phyloP scores from a whole-genome alignment of 2,113 vertebrate genomes.

The Pseudopipra pipra region DNA sequence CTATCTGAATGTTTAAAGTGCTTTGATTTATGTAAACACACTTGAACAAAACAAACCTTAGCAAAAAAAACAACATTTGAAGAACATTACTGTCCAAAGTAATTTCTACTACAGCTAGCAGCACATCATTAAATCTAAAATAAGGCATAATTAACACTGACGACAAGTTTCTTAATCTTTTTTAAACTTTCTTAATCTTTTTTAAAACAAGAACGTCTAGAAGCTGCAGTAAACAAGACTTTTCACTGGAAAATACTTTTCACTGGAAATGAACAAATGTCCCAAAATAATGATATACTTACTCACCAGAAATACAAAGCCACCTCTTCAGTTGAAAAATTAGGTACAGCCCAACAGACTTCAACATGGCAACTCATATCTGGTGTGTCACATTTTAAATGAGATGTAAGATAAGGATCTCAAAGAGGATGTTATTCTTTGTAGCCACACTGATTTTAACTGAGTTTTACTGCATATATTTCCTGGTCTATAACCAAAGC shows the following conservation, averaged over 20 bases:
- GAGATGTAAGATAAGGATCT: not conserved
- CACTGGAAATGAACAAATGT: not conserved
- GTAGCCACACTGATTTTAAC: not conserved
- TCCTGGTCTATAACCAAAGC: not conserved
- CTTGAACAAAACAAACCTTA: not conserved
- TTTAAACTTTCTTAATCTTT: not conserved
- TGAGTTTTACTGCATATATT: not conserved
- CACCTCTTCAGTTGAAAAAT: not conserved
- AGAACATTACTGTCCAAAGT: not conserved
- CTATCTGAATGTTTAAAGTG: not conserved
- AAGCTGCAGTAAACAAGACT: not conserved
- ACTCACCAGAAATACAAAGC: not conserved
- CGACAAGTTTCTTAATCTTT: not conserved
- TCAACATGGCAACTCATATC: not conserved
- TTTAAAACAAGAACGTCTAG: not conserved
- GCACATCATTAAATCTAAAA: not conserved
- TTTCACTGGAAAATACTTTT: not conserved
- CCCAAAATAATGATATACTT: not conserved
- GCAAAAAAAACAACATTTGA: not conserved
- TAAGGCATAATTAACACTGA: not conserved
- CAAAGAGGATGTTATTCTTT: not conserved
- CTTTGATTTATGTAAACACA: not conserved
- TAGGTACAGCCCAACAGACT: not conserved
- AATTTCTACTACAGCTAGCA: not conserved
- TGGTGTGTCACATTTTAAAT: not conserved